A percentile compares a stretch with the other conserved stretches of the same genome.
Conservation (phyloP, 2,113 vertebrate species). For the Peucedramus taeniatus region DNA sequence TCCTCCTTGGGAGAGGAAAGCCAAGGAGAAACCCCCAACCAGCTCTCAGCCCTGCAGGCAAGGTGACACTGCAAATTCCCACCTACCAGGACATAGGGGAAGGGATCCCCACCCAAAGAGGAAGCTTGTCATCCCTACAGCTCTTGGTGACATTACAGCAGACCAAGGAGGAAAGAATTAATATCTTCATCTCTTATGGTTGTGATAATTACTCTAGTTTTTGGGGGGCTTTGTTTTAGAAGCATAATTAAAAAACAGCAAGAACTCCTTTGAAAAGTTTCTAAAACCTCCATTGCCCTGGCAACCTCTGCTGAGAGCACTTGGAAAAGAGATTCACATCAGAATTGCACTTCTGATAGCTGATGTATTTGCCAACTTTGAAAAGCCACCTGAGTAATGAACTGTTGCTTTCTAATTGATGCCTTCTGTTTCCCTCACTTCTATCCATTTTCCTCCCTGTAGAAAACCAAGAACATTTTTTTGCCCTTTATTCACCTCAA, state of each 20-base stretch:
- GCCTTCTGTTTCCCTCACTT: constrained; percentile 8
- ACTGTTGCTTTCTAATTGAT: not conserved
- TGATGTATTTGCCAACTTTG: constrained; percentile 34
- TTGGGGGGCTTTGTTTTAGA: not conserved
- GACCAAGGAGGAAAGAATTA: not conserved
- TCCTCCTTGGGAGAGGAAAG: not conserved
- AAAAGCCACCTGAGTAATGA: constrained; percentile 50
- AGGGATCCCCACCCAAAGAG: not conserved
- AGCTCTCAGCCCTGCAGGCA: not conserved
- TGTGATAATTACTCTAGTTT: not conserved
- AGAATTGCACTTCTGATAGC: constrained; percentile 19
- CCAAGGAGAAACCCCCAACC: not conserved
- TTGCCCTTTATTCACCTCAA: not conserved
- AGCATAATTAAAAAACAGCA: not conserved
- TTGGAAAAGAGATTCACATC: constrained; percentile 12
- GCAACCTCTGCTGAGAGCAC: constrained; percentile 22
- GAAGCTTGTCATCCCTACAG: not conserved
- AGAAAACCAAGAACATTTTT: not conserved
- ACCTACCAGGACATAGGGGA: accelerated
- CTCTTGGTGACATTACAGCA: not conserved
- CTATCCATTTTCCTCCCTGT: not conserved
- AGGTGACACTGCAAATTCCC: not conserved
- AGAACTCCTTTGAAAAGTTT: not conserved
- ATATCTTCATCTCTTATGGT: not conserved
- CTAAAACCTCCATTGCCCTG: constrained; percentile 16